phyloP scores from a whole-genome alignment of 1,140 invertebrate species.

The Aphaenogaster rudis region DNA sequence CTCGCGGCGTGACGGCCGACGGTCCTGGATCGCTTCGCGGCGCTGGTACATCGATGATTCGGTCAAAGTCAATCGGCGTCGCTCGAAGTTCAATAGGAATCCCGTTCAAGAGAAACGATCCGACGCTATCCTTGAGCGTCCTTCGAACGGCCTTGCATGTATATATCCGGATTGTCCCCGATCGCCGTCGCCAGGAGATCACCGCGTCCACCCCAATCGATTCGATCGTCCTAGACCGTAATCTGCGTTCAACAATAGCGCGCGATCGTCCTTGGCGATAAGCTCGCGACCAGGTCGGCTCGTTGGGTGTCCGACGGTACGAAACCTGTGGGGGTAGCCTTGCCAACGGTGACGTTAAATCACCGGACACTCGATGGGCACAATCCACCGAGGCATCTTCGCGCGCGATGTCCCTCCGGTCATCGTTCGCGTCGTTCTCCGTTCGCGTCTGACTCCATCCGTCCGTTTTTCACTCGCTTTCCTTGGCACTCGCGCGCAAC shows the following conservation, averaged over 20 bases:
- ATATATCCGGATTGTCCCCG: neutral
- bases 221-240: conserved; percentile 38
- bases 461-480: conserved; percentile 25
- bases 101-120: neutral
- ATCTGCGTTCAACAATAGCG: conserved; percentile 2
- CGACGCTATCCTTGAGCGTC: neutral
- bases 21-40: conserved; percentile 3
- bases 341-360: neutral
- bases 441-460: neutral
- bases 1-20: conserved; percentile 21
- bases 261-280: conserved; percentile 48
- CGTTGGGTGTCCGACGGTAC: neutral
- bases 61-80: neutral
- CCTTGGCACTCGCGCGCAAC: conserved; percentile 45
- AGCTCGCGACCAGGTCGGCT: neutral
- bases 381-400: conserved; percentile 1
- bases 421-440: neutral
- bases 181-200: conserved; percentile 7
- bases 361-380: neutral
- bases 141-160: neutral
- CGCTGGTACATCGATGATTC: conserved; percentile 39
- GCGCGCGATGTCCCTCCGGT: neutral
- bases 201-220: conserved; percentile 10
- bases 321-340: neutral
- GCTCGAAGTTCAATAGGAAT: neutral